Percentiles rank a stretch among this genome's conserved stretches.
phyloP scores from a whole-genome alignment of 2,113 vertebrate genomes.

The Python bivittatus region DNA sequence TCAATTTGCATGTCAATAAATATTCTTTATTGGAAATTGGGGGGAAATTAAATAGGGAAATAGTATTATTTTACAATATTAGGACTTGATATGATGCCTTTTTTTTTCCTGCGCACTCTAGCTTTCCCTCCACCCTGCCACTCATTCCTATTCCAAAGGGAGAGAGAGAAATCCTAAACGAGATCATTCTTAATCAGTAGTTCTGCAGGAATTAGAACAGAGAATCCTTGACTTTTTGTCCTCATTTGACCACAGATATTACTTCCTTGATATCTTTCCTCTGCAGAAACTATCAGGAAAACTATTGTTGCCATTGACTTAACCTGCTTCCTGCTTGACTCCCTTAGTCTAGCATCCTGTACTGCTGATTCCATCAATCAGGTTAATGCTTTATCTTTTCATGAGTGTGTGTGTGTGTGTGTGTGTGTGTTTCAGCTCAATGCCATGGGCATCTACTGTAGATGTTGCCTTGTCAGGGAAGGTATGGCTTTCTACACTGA shows the following conservation, averaged over 20 bases:
- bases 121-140: neutral
- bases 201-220: constrained; percentile 4
- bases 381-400: constrained; percentile 74
- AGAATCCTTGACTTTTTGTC: neutral
- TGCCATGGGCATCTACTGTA: neutral
- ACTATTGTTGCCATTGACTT: constrained; percentile 88
- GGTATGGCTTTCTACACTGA: neutral
- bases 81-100: neutral
- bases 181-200: neutral
- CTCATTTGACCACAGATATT: constrained; percentile 13
- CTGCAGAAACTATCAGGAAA: constrained; percentile 51
- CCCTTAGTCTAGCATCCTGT: constrained; percentile 85
- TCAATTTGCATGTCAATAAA: neutral
- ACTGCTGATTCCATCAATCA: constrained; percentile 95
- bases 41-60: neutral
- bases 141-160: neutral
- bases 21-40: neutral
- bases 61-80: neutral
- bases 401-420: neutral
- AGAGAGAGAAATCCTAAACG: neutral
- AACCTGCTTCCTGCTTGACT: constrained; percentile 80
- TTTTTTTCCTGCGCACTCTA: neutral
- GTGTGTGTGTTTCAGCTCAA: neutral
- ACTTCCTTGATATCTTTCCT: constrained; percentile 13
- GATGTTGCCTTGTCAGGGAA: neutral